These are phyloP conservation scores for Nezara viridula DNA, from an alignment of 2,888 invertebrate species.

Conservation along the genomic window DNA sequence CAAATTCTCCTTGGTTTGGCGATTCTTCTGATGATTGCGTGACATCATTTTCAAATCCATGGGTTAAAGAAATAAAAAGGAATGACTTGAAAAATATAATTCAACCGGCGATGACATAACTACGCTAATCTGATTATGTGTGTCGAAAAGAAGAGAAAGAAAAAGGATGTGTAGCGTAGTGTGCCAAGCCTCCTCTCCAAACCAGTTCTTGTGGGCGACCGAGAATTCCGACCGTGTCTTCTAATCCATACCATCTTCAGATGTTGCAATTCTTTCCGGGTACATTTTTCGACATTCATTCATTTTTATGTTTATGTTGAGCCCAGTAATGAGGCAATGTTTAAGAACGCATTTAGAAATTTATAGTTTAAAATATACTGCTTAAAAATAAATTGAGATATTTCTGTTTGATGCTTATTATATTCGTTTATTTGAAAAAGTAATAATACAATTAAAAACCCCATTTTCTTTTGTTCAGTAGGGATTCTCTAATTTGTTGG, in stretches of 20 bases:
- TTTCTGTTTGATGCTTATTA: too few relatives aligned
- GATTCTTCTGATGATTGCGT: too few relatives aligned
- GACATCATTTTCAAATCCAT: too few relatives aligned
- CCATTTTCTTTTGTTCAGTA: too few relatives aligned
- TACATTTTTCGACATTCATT: background rate
- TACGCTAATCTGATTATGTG: background rate
- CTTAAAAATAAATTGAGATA: too few relatives aligned
- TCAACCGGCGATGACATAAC: background rate
- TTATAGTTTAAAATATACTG: too few relatives aligned
- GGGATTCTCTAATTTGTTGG: too few relatives aligned
- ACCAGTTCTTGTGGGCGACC: conserved; percentile 24
- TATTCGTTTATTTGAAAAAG: too few relatives aligned
- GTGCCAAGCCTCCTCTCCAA: background rate
- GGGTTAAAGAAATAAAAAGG: too few relatives aligned
- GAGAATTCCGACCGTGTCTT: background rate
- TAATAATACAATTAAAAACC: too few relatives aligned
- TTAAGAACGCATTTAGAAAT: background rate
- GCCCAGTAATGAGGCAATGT: background rate
- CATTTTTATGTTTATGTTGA: background rate
- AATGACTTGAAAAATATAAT: too few relatives aligned
- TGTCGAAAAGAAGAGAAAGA: background rate
- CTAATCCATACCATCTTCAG: background rate
- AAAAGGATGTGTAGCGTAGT: background rate
- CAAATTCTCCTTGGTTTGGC: too few relatives aligned
- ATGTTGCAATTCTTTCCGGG: conserved; percentile 30